Evolutionary conservation across 2,113 vertebrate genomes (phyloP), one percentile per base, ranked within the genome.

Genomic region (Furnarius figulus): DNA sequence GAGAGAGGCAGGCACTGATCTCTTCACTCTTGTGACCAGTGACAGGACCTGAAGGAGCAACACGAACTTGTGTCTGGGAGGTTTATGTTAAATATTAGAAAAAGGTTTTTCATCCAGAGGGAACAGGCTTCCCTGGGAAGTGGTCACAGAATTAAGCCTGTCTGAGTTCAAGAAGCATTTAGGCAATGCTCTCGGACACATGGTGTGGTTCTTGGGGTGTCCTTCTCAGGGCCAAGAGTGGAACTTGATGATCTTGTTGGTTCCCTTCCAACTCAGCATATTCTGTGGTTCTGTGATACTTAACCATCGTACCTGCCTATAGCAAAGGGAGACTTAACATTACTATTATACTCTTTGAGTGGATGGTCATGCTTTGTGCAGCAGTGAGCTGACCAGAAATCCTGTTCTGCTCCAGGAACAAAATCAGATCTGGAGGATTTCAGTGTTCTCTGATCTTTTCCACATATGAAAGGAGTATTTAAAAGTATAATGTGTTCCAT

Each of bases 391-490:
- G 56, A 58, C 49, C 86, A 66, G 65, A 94, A 94, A 94, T 76
- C 62, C 30, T 79, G 10, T 46, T 91, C 72, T 91, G 56, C 30
- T 81, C 30, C 65, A 85, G 53, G 31, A 90, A 90, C 80, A 93
- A 86, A 91, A 87, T 88, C 61, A 65, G 39, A 91, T 95, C 61
- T 75, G 56, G 61, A 92, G 68, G 67, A 90, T 66, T 78, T 90
- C 21, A 37, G 9, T 56, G 65, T 93, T 91, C 70, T 96, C 79
- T 79, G 72, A 91, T 84, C 87, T 78, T 68, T 95, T 66, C 22
- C 80, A 92, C 44, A 44, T 90, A 68, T 72, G 86, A 92, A 91
- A 90, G 52, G 75, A 88, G 65, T 94, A 95, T 94, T 97, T 96
- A 87, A 92, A 97, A 91, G 49, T 95, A 86, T 91, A 94, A 92